Evolutionary conservation across 2,888 invertebrate genomes (phyloP), one percentile per base, ranked within the genome.

Genomic region (Eudemis profundana): DNA sequence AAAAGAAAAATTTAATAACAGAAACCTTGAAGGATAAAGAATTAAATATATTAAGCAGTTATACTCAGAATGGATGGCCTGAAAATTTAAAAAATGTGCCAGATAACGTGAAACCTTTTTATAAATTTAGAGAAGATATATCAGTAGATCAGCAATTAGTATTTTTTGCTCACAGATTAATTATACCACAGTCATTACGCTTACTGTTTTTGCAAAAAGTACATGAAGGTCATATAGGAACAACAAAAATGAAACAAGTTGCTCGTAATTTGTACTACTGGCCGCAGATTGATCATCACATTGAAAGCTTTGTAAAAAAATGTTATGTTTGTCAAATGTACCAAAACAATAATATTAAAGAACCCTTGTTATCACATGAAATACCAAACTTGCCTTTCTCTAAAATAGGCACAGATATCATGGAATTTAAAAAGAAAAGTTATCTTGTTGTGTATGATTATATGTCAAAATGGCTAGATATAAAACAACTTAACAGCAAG

Each of bases 201-300:
- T 27, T 27, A n/a, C n/a, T n/a, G n/a, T n/a, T n/a, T n/a, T n/a
- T n/a, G n/a, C n/a, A n/a, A n/a, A n/a, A n/a, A n/a, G n/a, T n/a
- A n/a, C n/a, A n/a, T n/a, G n/a, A n/a, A n/a, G n/a, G n/a, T n/a
- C 27, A 66, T 2, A 63, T 80, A 19, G 81, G 79, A 4, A 74
- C 74, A 1, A 71, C 74, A 50, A 79, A 82, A 70, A 74, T 75
- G 51, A 74, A 74, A 66, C 59, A 72, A 29, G 67, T 73, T 17
- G 76, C 76, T 5, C 66, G 76, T 54, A 69, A 70, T 38, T 21
- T 77, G 4, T 77, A 77, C 65, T 80, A 78, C 60, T 82, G 79
- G 79, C 80, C 78, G 15, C 57, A 73, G 8, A 75, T 78, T 53
- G 72, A 74, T 54, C 27, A 3, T 12, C 75, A 81, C 19, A 74